phyloP scores from a whole-genome alignment of 1,140 invertebrate genomes.

The Papilio glaucus region DNA sequence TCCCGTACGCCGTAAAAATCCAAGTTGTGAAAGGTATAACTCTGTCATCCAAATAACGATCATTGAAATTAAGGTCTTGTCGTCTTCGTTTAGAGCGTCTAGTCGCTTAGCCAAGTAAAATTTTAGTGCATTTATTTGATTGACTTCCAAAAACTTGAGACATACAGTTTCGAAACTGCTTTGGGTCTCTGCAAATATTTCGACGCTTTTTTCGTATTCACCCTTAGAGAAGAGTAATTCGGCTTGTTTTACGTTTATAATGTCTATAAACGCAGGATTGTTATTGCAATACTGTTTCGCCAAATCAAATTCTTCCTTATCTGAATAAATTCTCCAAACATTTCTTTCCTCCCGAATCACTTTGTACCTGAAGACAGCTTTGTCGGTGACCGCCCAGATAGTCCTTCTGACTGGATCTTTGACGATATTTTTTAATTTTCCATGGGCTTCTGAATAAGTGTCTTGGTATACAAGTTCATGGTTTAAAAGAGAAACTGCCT shows the following conservation, averaged over 20 bases:
- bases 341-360: conserved; percentile 93
- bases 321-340: conserved; percentile 95
- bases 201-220: conserved; percentile 93
- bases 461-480: conserved; percentile 95
- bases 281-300: conserved; percentile 92
- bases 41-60: conserved; percentile 97
- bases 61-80: conserved; percentile 94
- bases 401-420: conserved; percentile 92
- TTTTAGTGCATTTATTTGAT: conserved; percentile 93
- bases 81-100: conserved; percentile 83
- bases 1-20: conserved; percentile 86
- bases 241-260: conserved; percentile 94
- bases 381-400: conserved; percentile 94
- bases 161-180: conserved; percentile 97
- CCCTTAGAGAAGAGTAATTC: conserved; percentile 93
- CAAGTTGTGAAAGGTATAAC: conserved; percentile 94
- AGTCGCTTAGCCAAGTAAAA: conserved; percentile 91
- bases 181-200: conserved; percentile 93
- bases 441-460: conserved; percentile 90
- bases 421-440: conserved; percentile 91
- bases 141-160: conserved; percentile 94
- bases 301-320: conserved; percentile 93
- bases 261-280: conserved; percentile 91
- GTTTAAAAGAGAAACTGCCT: conserved; percentile 93
- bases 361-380: conserved; percentile 93